Evolutionary conservation across 2,113 vertebrate genomes (phyloP), one percentile per base, ranked within the genome.

Genomic region (Atractosteus spatula): DNA sequence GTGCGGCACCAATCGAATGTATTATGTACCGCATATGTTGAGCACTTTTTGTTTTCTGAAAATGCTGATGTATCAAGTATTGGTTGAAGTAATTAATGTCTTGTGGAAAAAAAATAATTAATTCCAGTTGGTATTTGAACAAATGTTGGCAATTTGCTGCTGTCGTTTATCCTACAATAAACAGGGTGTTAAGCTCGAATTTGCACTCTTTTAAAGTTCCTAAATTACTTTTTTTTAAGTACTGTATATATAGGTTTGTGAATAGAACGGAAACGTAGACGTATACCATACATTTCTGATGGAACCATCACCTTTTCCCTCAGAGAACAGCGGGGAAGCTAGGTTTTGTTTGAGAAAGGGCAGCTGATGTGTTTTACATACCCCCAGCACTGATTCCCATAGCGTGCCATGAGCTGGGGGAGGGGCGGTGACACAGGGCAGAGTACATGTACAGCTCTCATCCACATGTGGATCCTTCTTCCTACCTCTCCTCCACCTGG

Each of bases 391-490:
- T 76, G 47, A 54, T 77, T 72, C 42, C 68, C 73, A 71, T 55
- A 75, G 57, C 16, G 43, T 61, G 69, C 75, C 51, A 80, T 82
- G 80, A 78, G 66, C 29, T 80, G 89, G 87, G 89, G 91, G 86
- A 88, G 79, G 88, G 86, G 86, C 43, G 76, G 69, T 29, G 29
- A 29, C 68, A 63, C 73, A 71, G 82, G 84, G 56, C 71, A 5
- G 55, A n/a, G 51, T 57, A 2, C 66, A 41, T 41, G 47, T 57
- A 54, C 74, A 82, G 69, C 83, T 87, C 82, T 84, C 85, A 86
- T 79, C 78, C 80, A 80, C 77, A 78, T 83, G 85, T 84, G 79
- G 77, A 29, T 71, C 14, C 62, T 59, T 17, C 54, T 29, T 29
- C 8, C 41, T 56, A 67, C 41, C 41, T 66, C 71, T 41, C 45